Conservation (phyloP, 2,797 vertebrate genomes). For the Ctenosaura bakeri region DNA sequence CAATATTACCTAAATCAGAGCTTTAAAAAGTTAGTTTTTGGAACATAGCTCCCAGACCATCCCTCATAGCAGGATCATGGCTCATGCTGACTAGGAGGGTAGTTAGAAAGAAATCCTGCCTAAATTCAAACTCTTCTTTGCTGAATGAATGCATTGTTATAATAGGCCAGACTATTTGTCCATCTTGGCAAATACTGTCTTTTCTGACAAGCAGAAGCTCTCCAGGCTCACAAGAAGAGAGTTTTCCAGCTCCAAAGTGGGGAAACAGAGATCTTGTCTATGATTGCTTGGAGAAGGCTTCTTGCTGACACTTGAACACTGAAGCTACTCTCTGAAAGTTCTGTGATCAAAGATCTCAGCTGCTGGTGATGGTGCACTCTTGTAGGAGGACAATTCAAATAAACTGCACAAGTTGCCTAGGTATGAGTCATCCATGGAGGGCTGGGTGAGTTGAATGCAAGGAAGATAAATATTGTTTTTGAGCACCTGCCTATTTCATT, state of each 20-base stretch:
- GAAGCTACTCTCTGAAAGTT: no score
- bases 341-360: neutral
- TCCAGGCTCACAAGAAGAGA: neutral
- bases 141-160: neutral
- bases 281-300: neutral
- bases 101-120: no score
- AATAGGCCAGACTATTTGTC: neutral
- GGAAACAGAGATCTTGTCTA: neutral
- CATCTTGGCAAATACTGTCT: neutral
- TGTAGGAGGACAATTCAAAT: no score
- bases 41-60: no score
- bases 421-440: neutral
- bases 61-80: no score
- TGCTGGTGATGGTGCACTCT: neutral
- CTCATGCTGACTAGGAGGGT: no score
- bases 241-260: neutral
- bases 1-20: neutral
- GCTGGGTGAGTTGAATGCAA: neutral
- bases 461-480: constrained; percentile 8
- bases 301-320: no score
- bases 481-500: neutral
- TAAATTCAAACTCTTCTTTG: neutral
- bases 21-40: no score
- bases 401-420: neutral
- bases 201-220: neutral